Evolutionary conservation across 2,888 invertebrate species (phyloP), one percentile per base, ranked within the genome.

Genomic region (Lysandra bellargus): DNA sequence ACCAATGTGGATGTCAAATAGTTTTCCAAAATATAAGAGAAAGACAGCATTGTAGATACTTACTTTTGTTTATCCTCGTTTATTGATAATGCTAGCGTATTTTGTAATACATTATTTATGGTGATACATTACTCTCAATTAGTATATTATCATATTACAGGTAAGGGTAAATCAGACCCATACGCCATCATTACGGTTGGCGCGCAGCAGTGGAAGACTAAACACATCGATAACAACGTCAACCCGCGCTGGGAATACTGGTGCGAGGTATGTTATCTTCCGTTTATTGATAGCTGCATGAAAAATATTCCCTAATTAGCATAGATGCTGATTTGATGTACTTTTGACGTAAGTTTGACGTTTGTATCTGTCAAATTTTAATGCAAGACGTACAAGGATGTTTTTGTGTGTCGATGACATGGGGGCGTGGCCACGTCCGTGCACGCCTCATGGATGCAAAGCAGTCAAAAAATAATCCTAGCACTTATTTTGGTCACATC

Each of bases 221-320:
- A 98, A 91, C 98, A 98, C 64, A 98, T 99, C 84, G 97, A 98
- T 89, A 99, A 98, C 90, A 97, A 97, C 83, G 96, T 99, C 49
- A 98, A 98, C 95, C 99, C 99, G 5, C 97, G 98, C 84, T 99
- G 99, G 99, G 98, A 99, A 92, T 98, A 95, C 92, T 98, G 98
- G 96, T 99, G 99, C 90, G 99, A 99, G 98, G 99, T 99, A 83
- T 87, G 91, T 64, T 69, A 33, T 33, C 14, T 5, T 14, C 33
- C 33, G 4, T 17, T 5, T 14, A 69, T 69, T 69, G 69, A 64
- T 64, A n/a, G 9, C 30, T 2, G 69, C 33, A 69, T 69, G 33
- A 69, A 33, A 9, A 5, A 33, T 69, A 17, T 33, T 33, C 14
- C 33, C 17, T 69, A 1, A 14, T 69, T 17, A 69, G 33, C 14